Evolutionary conservation across 23 tunicate genomes (phyloP).

Genomic region (Trididemnum miniatum): DNA sequence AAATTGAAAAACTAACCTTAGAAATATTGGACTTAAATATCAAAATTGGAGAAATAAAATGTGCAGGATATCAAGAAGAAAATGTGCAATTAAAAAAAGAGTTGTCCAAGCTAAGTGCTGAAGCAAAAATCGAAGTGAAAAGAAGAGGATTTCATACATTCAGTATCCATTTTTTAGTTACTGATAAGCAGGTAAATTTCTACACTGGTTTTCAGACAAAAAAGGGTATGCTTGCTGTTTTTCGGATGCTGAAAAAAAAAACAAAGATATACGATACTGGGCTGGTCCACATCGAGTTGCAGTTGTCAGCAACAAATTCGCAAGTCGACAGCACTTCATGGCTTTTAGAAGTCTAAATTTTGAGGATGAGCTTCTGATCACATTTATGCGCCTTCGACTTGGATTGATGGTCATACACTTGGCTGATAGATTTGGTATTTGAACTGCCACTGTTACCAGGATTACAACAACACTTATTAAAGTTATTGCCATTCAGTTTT

Average conservation of each 20-base stretch:
- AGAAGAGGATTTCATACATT: neutral
- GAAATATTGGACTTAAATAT: no score
- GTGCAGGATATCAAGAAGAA: no score
- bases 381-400: slow-evolving; percentile 1
- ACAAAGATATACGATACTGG: neutral
- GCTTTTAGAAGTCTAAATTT: neutral
- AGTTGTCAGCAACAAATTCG: neutral
- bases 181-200: neutral
- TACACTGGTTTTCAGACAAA: neutral
- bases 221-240: neutral
- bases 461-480: slow-evolving; percentile 4
- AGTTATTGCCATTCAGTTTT: neutral
- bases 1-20: no score
- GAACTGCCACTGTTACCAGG: neutral
- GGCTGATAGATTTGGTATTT: neutral
- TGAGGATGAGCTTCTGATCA: slow-evolving; percentile 4
- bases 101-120: no score
- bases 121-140: neutral
- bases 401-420: neutral
- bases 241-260: neutral
- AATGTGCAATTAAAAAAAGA: no score
- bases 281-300: neutral
- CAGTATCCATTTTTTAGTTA: no score
- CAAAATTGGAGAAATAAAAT: no score
- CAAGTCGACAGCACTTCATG: neutral